phyloP scores from a whole-genome alignment of 2,888 invertebrate species.

The Trichopria drosophilae region DNA sequence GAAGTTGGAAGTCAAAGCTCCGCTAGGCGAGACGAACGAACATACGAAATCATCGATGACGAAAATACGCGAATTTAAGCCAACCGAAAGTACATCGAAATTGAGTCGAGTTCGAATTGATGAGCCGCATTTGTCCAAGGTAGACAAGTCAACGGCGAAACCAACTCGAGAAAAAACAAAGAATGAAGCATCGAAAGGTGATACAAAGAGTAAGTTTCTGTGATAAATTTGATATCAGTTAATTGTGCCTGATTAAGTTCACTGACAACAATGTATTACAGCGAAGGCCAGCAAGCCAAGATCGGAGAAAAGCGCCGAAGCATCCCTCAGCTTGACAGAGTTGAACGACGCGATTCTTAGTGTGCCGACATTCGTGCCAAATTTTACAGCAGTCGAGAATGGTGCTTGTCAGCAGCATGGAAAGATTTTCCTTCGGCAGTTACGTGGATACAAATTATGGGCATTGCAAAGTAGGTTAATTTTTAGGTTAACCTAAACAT shows the following conservation, averaged over 20 bases:
- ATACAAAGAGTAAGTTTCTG: no score
- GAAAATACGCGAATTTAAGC: conserved; percentile 22
- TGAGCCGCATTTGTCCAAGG: no score
- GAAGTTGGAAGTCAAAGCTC: conserved; percentile 16
- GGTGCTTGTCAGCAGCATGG: conserved; percentile 71
- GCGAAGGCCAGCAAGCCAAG: conserved; percentile 7
- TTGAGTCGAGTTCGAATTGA: no score
- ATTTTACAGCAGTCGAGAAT: conserved; percentile 68
- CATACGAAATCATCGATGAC: conserved; percentile 26
- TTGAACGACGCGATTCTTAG: conserved; percentile 63
- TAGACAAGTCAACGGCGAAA: no score
- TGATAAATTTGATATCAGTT: no score
- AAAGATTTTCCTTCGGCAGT: conserved; percentile 69
- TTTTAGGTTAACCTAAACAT: no score
- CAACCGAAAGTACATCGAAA: no score
- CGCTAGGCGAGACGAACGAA: conserved; percentile 28
- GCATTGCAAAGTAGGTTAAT: conserved; percentile 70
- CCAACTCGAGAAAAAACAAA: no score
- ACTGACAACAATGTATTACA: no score
- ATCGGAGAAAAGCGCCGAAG: neutral
- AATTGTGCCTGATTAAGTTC: no score
- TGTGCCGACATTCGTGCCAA: conserved; percentile 70
- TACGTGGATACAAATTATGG: conserved; percentile 72
- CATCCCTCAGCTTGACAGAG: conserved; percentile 17
- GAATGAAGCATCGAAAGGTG: no score